phyloP scores from a whole-genome alignment of 35 echinoderm and acorn worm genomes.

The Hemicentrotus pulcherrimus region DNA sequence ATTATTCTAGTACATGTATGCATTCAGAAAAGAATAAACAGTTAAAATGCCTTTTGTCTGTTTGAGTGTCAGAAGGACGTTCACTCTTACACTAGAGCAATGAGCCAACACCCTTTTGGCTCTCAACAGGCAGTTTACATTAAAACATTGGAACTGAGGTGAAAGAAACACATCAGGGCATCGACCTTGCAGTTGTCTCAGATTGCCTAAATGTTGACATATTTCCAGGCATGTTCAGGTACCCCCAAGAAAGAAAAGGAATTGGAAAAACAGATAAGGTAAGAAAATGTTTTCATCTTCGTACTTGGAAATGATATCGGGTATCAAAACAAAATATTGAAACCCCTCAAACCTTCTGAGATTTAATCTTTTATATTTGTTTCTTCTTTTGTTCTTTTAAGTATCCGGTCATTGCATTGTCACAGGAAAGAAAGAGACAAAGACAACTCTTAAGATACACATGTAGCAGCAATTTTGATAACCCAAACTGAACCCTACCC shows the following conservation, averaged over 20 bases:
- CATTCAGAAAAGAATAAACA: too few relatives aligned
- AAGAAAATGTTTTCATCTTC: not conserved
- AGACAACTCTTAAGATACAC: not conserved
- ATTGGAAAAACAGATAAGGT: constrained; percentile 18
- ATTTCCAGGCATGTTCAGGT: not conserved
- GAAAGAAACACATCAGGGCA: not conserved
- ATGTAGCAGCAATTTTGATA: too few relatives aligned
- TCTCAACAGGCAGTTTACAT: not conserved
- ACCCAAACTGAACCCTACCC: not conserved
- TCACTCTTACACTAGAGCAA: too few relatives aligned
- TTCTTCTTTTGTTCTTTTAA: not conserved
- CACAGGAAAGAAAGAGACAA: not conserved
- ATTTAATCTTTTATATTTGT: not conserved
- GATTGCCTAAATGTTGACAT: constrained; percentile 11
- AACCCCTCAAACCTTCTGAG: not conserved
- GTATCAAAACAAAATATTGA: not conserved
- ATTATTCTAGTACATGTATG: too few relatives aligned
- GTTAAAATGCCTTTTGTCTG: too few relatives aligned
- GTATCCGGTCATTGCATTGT: not conserved
- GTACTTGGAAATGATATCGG: not conserved
- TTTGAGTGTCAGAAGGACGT: too few relatives aligned
- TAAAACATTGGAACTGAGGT: not conserved
- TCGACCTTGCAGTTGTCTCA: constrained; percentile 1
- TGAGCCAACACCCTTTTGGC: too few relatives aligned
- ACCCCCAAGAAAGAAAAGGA: not conserved